Base-by-base conservation (phyloP, 2,888 invertebrate genomes). In the Aethes cnicana region DNA sequence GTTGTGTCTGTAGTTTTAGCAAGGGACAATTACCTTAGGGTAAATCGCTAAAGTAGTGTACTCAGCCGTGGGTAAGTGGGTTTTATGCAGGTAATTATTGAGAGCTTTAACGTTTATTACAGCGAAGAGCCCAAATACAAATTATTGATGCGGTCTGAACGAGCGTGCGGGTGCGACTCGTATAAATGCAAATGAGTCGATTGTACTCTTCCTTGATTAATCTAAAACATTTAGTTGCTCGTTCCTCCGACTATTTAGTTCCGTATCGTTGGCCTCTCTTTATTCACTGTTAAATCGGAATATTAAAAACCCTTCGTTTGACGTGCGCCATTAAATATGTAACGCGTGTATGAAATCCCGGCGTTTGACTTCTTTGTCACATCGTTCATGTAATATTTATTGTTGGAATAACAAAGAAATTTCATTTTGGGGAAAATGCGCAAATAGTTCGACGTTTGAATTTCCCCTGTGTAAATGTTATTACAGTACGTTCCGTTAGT, bases 381-480 rank as follows among this genome's bases (percentile, higher is more conserved):
- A 72, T 77, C 75, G 72, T 78, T 83, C 77, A 77, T 82, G 71
- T 73, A 84, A 84, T 83, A 87, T 84, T 83, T 82, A 86, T 83
- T 74, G 79, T 77, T 73, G 72, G 63, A 71, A 76, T 75, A 74
- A 83, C 81, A 86, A 84, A 84, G 81, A 84, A 84, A 84, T 84
- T 83, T 82, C 77, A 83, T 86, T 81, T 84, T 80, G 73, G 83
- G 78, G 73, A 74, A 81, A 84, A 84, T 71, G 79, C 75, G 78
- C 84, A 83, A 85, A 84, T 84, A 86, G 84, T 87, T 86, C 81
- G 85, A 85, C 78, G 80, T 85, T 83, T 81, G 85, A 81, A 86
- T 86, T 86, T 87, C 84, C 84, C 86, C 62, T 81, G 86, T 83
- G 86, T 84, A 86, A 86, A 86, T 85, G 81, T 86, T 86, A 82